Evolutionary conservation across 2,113 vertebrate species (phyloP), one percentile per base, ranked within the genome.

Genomic region (Pelusios castaneus): DNA sequence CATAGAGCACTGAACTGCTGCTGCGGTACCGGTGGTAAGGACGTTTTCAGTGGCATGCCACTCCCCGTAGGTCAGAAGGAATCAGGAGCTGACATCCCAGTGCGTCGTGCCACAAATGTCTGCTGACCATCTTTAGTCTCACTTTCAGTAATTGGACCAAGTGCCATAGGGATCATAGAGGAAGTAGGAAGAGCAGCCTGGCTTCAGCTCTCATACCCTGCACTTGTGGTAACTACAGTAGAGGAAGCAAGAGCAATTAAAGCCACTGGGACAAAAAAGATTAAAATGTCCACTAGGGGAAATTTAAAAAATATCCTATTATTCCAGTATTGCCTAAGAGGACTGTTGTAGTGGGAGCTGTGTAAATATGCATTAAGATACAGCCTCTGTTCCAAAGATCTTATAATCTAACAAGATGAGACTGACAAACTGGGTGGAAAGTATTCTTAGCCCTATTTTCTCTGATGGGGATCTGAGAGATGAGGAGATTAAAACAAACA

Each of bases 51-150:
- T 80, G 73, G n/a, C 55, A 55, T 8, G 56, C 87, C 47, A 45
- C 95, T 47, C 84, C 19, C 29, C 7, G 76, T 56, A 84, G 34
- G 11, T 67, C 19, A 7, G 16, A 41, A 38, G 3, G 0, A 0
- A 27, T 79, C 31, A 84, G 43, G 77, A 84, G 6, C 29, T 79
- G 41, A 2, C 49, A 75, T 1, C 2, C 1, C 10, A 14, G 0
- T 56, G 54, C 24, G 56, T 22, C 22, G 10, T 34, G 80, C 76
- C 6, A 11, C 67, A 81, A 3, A 2, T 2, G 6, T 89, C 78
- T 88, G 24, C 34, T 5, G 34, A 12, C 2, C 47, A n/a, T 77
- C 78, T 89, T 89, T 89, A 8, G 60, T 55, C 83, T 54, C n/a
- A 85, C 29, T 5, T 82, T 75, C 41, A 38, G 1, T 19, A 54